Evolutionary conservation across 1,140 invertebrate species (phyloP).

Genomic region (Mya arenaria): DNA sequence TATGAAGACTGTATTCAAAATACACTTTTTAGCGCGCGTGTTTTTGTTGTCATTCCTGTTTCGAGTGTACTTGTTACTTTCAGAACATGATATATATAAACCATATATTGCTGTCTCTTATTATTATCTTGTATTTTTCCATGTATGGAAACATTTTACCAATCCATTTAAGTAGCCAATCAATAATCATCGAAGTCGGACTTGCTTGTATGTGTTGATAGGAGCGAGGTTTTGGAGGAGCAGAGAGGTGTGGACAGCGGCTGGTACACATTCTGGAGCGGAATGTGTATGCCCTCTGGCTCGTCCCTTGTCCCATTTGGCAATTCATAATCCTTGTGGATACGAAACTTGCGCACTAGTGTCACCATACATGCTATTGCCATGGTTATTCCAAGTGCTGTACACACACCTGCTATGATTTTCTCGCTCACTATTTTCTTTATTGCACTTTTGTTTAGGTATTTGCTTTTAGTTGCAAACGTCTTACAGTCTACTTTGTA

Average conservation of each 20-base stretch:
- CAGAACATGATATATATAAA: too few relatives aligned
- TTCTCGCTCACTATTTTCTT: constrained; percentile 72
- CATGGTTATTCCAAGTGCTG: constrained; percentile 69
- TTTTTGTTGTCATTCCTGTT: too few relatives aligned
- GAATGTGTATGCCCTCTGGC: constrained; percentile 75
- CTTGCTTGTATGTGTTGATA: constrained; percentile 48
- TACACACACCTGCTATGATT: constrained; percentile 75
- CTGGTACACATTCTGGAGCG: constrained; percentile 78
- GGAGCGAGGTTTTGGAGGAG: constrained; percentile 75
- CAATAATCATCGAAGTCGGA: constrained; percentile 38
- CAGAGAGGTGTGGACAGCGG: constrained; percentile 70
- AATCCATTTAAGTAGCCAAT: too few relatives aligned
- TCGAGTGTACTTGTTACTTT: too few relatives aligned
- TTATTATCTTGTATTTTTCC: too few relatives aligned
- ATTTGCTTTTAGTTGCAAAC: constrained; percentile 67
- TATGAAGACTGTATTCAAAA: too few relatives aligned
- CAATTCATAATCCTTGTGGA: constrained; percentile 79
- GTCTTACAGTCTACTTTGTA: constrained; percentile 80
- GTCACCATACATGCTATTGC: constrained; percentile 73
- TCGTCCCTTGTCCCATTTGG: constrained; percentile 66
- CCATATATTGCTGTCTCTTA: too few relatives aligned
- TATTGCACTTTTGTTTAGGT: constrained; percentile 46
- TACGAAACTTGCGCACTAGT: constrained; percentile 74
- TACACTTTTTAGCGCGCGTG: too few relatives aligned
- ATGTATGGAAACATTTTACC: too few relatives aligned